Conservation (phyloP, 2,113 vertebrate species). For the Actenoides hombroni region DNA sequence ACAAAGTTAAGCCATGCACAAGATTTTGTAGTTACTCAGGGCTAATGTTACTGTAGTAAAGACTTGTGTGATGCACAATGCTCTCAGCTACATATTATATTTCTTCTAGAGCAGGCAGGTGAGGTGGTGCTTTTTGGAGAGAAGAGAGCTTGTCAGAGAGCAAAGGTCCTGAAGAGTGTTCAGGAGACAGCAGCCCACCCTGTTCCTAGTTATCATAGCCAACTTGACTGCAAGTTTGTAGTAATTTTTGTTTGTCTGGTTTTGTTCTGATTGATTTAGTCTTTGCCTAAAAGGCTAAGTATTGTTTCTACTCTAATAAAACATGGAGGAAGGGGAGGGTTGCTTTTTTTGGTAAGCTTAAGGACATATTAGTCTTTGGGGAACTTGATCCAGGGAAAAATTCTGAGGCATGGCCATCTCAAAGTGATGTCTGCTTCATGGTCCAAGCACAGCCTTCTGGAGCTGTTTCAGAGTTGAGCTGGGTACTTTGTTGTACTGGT, state of each 20-base stretch:
- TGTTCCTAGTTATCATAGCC: fast-evolving
- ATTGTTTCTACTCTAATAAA: not conserved
- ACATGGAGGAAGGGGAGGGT: too few relatives aligned
- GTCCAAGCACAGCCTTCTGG: not conserved
- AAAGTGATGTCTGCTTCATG: not conserved
- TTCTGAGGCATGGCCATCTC: not conserved
- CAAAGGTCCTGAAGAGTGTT: not conserved
- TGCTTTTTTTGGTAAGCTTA: not conserved
- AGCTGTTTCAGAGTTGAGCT: not conserved
- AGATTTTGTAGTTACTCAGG: not conserved
- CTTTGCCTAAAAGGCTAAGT: not conserved
- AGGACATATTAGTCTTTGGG: not conserved
- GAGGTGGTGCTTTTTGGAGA: not conserved
- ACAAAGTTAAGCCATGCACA: not conserved
- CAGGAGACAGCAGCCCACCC: not conserved
- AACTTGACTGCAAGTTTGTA: not conserved
- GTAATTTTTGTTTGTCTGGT: not conserved
- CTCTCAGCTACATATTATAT: not conserved
- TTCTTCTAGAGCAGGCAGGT: not conserved
- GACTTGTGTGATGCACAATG: not conserved
- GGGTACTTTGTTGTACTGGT: not conserved
- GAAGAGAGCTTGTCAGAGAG: not conserved
- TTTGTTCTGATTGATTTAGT: not conserved
- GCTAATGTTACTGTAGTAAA: not conserved
- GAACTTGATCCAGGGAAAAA: not conserved